Evolutionary conservation across 1,140 invertebrate genomes (phyloP).

Genomic region (Branchinecta lynchi): DNA sequence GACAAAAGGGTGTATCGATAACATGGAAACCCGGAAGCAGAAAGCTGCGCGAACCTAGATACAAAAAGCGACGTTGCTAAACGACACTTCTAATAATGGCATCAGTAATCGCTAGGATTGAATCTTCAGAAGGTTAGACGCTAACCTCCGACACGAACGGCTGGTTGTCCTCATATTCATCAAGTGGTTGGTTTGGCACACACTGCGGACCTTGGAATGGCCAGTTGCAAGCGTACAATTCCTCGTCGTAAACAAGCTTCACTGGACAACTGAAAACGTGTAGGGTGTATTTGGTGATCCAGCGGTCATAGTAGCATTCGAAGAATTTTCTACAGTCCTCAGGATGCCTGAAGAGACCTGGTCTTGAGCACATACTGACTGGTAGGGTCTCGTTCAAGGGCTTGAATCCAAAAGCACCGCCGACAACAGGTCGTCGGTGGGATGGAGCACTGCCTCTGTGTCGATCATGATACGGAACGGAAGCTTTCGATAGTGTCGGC

Average conservation of each 20-base stretch:
- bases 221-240: slow-evolving; percentile 61
- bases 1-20: no score
- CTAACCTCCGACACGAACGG: background rate
- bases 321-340: slow-evolving; percentile 70
- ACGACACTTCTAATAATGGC: no score
- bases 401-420: slow-evolving; percentile 15
- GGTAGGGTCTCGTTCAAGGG: slow-evolving; percentile 36
- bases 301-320: slow-evolving; percentile 63
- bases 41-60: no score
- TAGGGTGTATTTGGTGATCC: slow-evolving; percentile 56
- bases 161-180: slow-evolving; percentile 15
- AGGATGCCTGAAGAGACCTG: slow-evolving; percentile 65
- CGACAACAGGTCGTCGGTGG: background rate
- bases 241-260: slow-evolving; percentile 57
- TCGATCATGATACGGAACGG: no score
- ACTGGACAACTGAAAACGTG: slow-evolving; percentile 66
- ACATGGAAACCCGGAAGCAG: no score
- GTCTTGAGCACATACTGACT: slow-evolving; percentile 49
- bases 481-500: no score
- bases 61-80: no score
- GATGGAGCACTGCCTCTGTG: background rate
- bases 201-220: slow-evolving; percentile 61
- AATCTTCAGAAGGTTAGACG: background rate
- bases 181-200: slow-evolving; percentile 25
- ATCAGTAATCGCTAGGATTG: no score